Evolutionary conservation across 2,888 invertebrate species (phyloP).

Genomic region (Sympetrum striolatum): DNA sequence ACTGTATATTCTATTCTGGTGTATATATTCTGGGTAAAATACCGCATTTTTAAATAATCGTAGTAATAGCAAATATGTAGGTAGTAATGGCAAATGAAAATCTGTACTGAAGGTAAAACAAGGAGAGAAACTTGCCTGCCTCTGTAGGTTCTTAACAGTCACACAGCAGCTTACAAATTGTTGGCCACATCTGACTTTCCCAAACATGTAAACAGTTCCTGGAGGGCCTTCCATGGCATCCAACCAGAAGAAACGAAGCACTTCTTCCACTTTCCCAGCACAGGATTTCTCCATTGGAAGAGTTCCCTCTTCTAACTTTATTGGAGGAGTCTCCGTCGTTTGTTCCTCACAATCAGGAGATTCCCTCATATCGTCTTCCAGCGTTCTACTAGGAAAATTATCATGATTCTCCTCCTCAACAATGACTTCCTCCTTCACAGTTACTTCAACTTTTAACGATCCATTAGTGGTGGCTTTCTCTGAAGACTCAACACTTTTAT

Average conservation of each 20-base stretch:
- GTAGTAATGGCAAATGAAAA: slow-evolving; percentile 50
- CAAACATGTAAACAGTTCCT: slow-evolving; percentile 91
- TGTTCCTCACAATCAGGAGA: not conserved
- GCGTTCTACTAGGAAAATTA: too few species aligned
- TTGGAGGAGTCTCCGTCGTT: not conserved
- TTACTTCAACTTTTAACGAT: not conserved
- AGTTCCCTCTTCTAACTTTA: not conserved
- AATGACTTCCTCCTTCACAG: not conserved
- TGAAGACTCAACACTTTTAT: not conserved
- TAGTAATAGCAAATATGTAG: too few species aligned
- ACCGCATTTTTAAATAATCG: too few species aligned
- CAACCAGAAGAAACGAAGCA: slow-evolving; percentile 81
- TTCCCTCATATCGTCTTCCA: too few species aligned
- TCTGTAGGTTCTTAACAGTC: slow-evolving; percentile 81
- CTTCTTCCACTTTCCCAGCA: slow-evolving; percentile 49
- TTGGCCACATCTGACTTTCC: slow-evolving; percentile 65
- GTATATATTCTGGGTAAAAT: too few species aligned
- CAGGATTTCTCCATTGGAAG: slow-evolving; percentile 11
- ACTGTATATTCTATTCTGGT: too few species aligned
- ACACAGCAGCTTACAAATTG: slow-evolving; percentile 80
- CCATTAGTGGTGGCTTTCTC: not conserved
- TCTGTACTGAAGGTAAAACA: slow-evolving; percentile 24
- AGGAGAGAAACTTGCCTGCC: slow-evolving; percentile 72
- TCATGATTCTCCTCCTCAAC: too few species aligned
- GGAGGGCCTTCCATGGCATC: slow-evolving; percentile 94